Evolutionary conservation across 2,888 invertebrate species (phyloP).

Genomic region (Tipula lateralis): DNA sequence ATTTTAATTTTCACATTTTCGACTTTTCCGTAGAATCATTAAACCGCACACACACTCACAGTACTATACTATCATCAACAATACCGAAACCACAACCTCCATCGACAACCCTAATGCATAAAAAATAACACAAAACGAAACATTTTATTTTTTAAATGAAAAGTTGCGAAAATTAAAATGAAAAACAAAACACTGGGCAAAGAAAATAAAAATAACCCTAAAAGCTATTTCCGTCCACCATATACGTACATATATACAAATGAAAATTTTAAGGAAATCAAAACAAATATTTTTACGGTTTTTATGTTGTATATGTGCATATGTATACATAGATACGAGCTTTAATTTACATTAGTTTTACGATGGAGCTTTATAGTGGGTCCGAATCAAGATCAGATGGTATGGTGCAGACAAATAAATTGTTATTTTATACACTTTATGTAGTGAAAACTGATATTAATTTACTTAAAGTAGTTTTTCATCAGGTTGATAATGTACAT

Average conservation of each 20-base stretch:
- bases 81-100: background rate
- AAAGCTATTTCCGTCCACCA: constrained; percentile 9
- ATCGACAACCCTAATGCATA: background rate
- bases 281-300: background rate
- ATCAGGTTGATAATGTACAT: too few species aligned
- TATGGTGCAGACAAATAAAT: too few species aligned
- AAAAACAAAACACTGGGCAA: background rate
- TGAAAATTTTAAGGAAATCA: background rate
- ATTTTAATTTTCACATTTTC: constrained; percentile 8
- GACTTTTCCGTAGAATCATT: background rate
- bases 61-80: background rate
- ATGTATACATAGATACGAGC: background rate
- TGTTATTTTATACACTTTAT: too few species aligned
- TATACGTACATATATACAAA: background rate
- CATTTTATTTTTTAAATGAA: background rate
- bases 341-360: background rate
- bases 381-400: too few species aligned
- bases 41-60: background rate
- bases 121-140: background rate
- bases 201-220: background rate
- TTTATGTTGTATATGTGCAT: background rate
- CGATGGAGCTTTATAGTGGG: too few species aligned
- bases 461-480: too few species aligned
- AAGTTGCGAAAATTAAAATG: background rate
- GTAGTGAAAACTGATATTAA: too few species aligned